Percentiles rank a stretch among this genome's conserved stretches.
phyloP scores from a whole-genome alignment of 2,113 vertebrate genomes.

The Oxyruncus cristatus region DNA sequence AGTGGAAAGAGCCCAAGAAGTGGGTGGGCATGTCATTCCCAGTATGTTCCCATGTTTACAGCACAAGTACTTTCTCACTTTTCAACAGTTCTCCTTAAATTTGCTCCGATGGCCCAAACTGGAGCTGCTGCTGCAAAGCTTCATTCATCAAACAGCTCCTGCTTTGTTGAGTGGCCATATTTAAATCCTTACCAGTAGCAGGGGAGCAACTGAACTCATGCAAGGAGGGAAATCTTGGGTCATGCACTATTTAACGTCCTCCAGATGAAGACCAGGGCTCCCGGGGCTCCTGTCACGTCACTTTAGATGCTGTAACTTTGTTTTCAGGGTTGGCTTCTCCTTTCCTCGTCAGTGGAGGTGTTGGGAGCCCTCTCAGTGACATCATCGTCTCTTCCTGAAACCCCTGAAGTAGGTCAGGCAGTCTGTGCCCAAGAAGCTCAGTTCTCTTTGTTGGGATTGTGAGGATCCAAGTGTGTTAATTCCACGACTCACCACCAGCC shows the following conservation, averaged over 20 bases:
- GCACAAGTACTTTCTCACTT: slow-evolving; percentile 27
- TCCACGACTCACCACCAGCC: not conserved
- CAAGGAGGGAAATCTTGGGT: not conserved
- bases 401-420: not conserved
- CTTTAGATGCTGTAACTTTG: too few species aligned
- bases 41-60: slow-evolving; percentile 42
- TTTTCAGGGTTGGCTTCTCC: not conserved
- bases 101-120: not conserved
- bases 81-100: slow-evolving; percentile 29
- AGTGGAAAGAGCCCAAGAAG: slow-evolving; percentile 18
- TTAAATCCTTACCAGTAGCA: not conserved
- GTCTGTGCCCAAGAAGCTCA: not conserved
- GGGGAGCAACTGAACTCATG: not conserved
- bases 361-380: not conserved
- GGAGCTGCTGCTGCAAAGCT: not conserved
- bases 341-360: not conserved
- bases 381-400: not conserved
- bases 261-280: not conserved
- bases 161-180: not conserved
- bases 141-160: slow-evolving; percentile 39
- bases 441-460: not conserved
- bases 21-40: slow-evolving; percentile 55
- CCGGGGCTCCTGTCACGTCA: not conserved
- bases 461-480: not conserved
- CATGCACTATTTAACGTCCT: not conserved